Evolutionary conservation across 1,140 invertebrate genomes (phyloP).

Genomic region (Bombus waltoni): DNA sequence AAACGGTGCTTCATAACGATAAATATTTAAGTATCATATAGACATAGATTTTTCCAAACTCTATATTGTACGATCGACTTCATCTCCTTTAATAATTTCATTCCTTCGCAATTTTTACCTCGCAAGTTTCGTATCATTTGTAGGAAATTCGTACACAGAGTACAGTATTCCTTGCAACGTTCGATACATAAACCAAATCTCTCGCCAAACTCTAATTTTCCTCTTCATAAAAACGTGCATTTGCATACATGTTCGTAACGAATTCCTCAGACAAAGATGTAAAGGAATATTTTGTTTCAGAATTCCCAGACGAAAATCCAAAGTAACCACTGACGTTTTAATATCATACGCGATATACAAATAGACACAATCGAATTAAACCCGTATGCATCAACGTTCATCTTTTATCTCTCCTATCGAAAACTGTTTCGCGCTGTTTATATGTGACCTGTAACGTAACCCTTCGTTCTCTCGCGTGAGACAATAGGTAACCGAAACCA

Average conservation of each 20-base stretch:
- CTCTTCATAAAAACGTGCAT: neutral
- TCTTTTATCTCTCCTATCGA: neutral
- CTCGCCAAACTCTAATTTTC: no score
- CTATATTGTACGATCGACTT: neutral
- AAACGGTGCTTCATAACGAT: neutral
- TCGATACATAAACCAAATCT: no score
- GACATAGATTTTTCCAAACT: neutral
- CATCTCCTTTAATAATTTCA: neutral
- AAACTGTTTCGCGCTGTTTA: neutral
- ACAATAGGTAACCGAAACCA: conserved; percentile 5
- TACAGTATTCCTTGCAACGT: no score
- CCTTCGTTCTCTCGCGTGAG: no score
- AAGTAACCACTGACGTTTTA: neutral
- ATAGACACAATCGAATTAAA: no score
- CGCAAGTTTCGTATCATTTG: neutral
- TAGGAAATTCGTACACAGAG: neutral
- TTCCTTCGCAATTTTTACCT: no score
- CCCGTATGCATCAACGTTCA: no score
- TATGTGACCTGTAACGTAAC: neutral
- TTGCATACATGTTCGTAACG: neutral
- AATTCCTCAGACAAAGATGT: neutral
- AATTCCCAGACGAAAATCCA: neutral
- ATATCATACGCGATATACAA: neutral
- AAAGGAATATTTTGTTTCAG: neutral
- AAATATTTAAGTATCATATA: neutral